Base-by-base conservation (phyloP, 1,140 invertebrate genomes). In the Pissodes strobi region DNA sequence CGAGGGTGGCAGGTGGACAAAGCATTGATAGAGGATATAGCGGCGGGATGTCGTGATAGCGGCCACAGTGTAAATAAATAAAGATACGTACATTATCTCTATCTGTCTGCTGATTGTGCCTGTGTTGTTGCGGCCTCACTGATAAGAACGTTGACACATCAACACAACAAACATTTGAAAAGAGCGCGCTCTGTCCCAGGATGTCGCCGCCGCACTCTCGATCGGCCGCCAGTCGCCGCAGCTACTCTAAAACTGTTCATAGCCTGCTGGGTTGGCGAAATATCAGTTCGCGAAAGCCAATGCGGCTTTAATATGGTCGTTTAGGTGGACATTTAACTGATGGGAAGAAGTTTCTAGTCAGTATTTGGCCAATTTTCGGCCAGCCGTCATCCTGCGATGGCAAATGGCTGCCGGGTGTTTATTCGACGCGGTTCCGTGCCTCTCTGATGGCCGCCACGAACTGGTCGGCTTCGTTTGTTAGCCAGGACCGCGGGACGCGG, bases 371-470 rank as follows among this genome's bases (percentile, higher is more conserved):
- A 13, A n/a, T 15, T n/a, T 52, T 34, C 23, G 23, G 13, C 49
- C 49, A 15, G n/a, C 25, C 49, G 49, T 52, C 49, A 52, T 52
- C 13, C 25, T 52, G 15, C 39, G 34, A n/a, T 27, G 13, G 19
- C 25, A 25, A 17, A 17, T 37, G 18, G 51, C 15, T 17, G 15
- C 48, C 15, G 22, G 22, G 13, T 34, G 48, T 51, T 13, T 13
- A 12, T 5, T 17, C 23, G 25, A 45, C 55, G 55, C 55, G 55
- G 22, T 45, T 57, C 38, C 55, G 55, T 17, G 41, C 55, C 38
- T 23, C 18, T 57, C 55, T 57, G 55, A 45, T 57, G 55, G 55
- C 55, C 39, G 55, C 55, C 55, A 27, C 55, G 55, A 57, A 57
- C 55, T 57, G 39, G 25, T 48, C 45, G 18, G 52, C 52, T 34